phyloP scores from a whole-genome alignment of 1,140 invertebrate species.

The Lepidotrigona ventralis region DNA sequence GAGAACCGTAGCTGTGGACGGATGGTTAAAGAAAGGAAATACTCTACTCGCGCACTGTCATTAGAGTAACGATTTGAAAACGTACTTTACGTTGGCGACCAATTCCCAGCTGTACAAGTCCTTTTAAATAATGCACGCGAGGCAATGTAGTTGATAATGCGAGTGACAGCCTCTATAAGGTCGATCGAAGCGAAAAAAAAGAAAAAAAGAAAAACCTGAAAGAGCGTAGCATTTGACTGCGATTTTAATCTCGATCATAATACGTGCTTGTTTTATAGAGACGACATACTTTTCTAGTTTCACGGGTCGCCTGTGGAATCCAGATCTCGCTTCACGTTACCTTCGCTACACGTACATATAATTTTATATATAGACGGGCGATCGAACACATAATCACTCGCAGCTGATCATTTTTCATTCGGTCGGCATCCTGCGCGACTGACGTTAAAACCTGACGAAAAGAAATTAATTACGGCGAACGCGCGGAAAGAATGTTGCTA shows the following conservation, averaged over 20 bases:
- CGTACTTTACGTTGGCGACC: not conserved
- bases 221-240: not conserved
- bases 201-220: not conserved
- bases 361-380: not conserved
- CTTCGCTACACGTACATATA: too few relatives aligned
- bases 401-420: conserved; percentile 6
- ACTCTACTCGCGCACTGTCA: too few relatives aligned
- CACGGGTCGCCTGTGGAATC: conserved; percentile 30
- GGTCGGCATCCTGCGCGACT: not conserved
- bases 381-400: not conserved
- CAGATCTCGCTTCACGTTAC: conserved; percentile 28
- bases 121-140: conserved; percentile 3
- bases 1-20: not conserved
- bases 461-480: not conserved
- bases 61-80: not conserved
- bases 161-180: conserved; percentile 18
- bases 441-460: not conserved
- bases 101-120: not conserved
- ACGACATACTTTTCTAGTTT: conserved; percentile 31
- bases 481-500: conserved; percentile 26
- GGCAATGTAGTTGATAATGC: not conserved
- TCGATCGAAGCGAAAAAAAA: not conserved
- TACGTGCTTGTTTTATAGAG: too few relatives aligned
- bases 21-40: not conserved
- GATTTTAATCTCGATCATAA: not conserved